Base-by-base conservation (phyloP, 2,797 vertebrate genomes). In the Clarias pachynema region DNA sequence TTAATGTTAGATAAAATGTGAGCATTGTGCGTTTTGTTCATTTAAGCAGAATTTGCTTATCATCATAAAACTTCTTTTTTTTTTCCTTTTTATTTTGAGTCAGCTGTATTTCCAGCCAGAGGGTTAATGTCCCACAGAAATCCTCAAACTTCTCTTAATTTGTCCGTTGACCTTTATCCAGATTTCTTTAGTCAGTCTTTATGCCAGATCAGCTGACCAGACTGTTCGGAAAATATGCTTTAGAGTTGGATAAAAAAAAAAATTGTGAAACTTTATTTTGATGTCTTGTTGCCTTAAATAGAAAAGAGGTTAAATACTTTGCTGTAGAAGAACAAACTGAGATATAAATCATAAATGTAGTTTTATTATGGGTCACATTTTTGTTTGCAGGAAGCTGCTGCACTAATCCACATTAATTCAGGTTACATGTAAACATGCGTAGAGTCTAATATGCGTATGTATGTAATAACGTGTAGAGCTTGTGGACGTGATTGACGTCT, bases 111-210 rank as follows among this genome's bases (percentile, higher is more conserved):
- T 79, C 34, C 31, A 37, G 75, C 57, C 56, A 78, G 75, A 60
- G 34, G 12, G 59, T 26, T 40, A 79, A 79, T 15, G 31, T 60
- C 22, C 22, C 57, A 78, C 20, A 37, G 22, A 75, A 75, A 57
- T 56, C 14, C 74, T 34, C 53, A 53, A 60, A 78, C 56, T 60
- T 78, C 77, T 63, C 59, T 34, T 78, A 24, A 63, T 79, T 79
- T 79, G 59, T 79, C 26, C 34, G 10, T 44, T 79, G 59, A 63
- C 34, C 34, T 63, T 79, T 63, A 15, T 63, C 37, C 1, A 40
- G 26, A n/a, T 79, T 14, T 62, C 14, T 16, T 60, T 15, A 31
- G 59, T 60, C 31, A 60, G 56, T n/a, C 16, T 74, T 20, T 9
- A 56, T 29, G 72, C 72, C n/a, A 72, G 22, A 26, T n/a, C 40